A percentile compares a stretch with the other conserved stretches of the same genome.
Conservation (phyloP, 2,888 invertebrate species). For the Diogma glabrata region DNA sequence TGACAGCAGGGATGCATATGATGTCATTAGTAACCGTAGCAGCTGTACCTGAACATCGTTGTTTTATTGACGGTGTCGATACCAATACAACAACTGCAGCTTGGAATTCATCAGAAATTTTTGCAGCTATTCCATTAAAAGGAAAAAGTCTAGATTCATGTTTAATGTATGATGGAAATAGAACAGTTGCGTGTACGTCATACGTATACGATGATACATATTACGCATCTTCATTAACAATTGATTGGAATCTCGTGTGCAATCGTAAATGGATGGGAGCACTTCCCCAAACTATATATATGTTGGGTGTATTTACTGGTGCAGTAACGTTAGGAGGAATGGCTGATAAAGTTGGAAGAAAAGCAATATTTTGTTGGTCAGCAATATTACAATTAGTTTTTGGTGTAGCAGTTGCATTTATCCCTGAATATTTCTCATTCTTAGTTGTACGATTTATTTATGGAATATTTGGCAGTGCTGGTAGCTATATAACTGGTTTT, state of each 20-base stretch:
- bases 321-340: constrained; percentile 65
- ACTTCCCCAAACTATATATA: constrained; percentile 62
- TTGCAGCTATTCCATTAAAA: constrained; percentile 45
- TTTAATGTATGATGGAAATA: constrained; percentile 39
- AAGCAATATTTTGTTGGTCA: constrained; percentile 66
- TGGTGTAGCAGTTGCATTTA: constrained; percentile 62
- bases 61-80: constrained; percentile 41
- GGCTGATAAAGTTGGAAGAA: constrained; percentile 71
- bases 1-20: constrained; percentile 76
- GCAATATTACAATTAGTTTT: constrained; percentile 58
- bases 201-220: constrained; percentile 67
- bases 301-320: constrained; percentile 74
- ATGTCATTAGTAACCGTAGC: constrained; percentile 68
- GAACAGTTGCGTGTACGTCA: constrained; percentile 36
- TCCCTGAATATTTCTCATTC: constrained; percentile 65
- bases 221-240: constrained; percentile 58
- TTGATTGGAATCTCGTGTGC: constrained; percentile 77
- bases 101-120: constrained; percentile 44
- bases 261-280: constrained; percentile 70
- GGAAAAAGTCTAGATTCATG: constrained; percentile 52
- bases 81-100: constrained; percentile 35
- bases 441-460: constrained; percentile 54
- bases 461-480: constrained; percentile 75
- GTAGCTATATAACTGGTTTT: constrained; percentile 42
- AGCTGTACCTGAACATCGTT: constrained; percentile 48